phyloP scores from a whole-genome alignment of 2,888 invertebrate genomes.

The Metopia argyrocephala region DNA sequence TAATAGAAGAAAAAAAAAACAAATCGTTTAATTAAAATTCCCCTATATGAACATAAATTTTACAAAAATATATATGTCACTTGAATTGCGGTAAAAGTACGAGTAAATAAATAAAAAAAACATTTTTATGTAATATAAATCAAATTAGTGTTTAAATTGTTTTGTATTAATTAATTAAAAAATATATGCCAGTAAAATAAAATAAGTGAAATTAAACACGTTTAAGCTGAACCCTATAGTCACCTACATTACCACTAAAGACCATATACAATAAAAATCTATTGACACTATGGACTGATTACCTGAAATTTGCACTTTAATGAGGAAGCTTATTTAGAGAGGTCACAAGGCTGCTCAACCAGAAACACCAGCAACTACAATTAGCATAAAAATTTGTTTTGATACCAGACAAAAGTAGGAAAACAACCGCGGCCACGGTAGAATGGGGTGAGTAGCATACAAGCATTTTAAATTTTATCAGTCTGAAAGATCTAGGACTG shows the following conservation, averaged over 20 bases:
- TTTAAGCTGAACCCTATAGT: neutral
- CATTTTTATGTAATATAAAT: constrained; percentile 39
- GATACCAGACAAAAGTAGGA: no score
- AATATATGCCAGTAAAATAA: neutral
- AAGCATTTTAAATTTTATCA: no score
- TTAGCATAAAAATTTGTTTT: no score
- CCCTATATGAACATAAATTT: constrained; percentile 37
- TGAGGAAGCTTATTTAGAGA: no score
- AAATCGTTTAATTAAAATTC: constrained; percentile 43
- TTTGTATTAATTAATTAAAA: no score
- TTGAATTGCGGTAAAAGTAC: constrained; percentile 21
- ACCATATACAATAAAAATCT: neutral
- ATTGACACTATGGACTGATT: no score
- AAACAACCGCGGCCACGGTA: no score
- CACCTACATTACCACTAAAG: neutral
- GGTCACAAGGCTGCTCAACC: no score
- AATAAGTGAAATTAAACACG: neutral
- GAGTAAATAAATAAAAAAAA: neutral
- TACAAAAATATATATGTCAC: constrained; percentile 36
- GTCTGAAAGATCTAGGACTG: no score
- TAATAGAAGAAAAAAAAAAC: neutral
- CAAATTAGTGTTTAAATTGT: constrained; percentile 32
- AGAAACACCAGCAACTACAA: no score
- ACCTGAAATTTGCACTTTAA: no score
- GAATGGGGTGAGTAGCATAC: no score